A percentile compares a stretch with the other conserved stretches of the same genome.
These are phyloP conservation scores for Halichondria panicea DNA, from an alignment of 37 sponge, comb jelly and placozoan species.

Conservation along the genomic window DNA sequence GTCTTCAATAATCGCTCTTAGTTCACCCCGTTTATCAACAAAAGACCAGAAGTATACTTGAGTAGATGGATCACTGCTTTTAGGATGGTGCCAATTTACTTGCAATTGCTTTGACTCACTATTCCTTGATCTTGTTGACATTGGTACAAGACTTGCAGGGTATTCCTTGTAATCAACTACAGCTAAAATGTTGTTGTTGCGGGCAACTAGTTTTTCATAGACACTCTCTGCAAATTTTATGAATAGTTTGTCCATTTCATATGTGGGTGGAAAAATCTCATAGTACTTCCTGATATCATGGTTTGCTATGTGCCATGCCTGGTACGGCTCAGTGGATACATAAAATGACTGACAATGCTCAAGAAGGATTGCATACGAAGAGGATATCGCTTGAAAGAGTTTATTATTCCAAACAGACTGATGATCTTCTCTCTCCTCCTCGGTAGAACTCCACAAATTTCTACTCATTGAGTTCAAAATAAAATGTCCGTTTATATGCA, in stretches of 20 bases:
- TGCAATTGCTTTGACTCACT: no score
- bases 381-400: slow-evolving; percentile 47
- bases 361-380: slow-evolving; percentile 66
- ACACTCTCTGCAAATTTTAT: no score
- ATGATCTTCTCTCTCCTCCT: slow-evolving; percentile 22
- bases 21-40: slow-evolving; percentile 18
- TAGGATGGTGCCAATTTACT: no score
- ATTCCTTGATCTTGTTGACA: no score
- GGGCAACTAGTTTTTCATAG: no score
- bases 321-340: background rate
- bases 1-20: slow-evolving; percentile 18
- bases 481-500: slow-evolving; percentile 82
- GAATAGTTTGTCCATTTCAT: no score
- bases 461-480: slow-evolving; percentile 56
- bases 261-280: slow-evolving; percentile 42
- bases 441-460: slow-evolving; percentile 45
- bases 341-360: background rate
- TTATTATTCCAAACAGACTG: slow-evolving; percentile 56
- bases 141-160: no score
- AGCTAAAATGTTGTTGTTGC: slow-evolving; percentile 16
- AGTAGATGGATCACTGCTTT: background rate
- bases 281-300: slow-evolving; percentile 27
- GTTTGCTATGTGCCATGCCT: background rate
- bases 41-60: background rate
- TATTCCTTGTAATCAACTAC: background rate